Base-by-base conservation (phyloP, 2,888 invertebrate species). In the Nomada fabriciana region DNA sequence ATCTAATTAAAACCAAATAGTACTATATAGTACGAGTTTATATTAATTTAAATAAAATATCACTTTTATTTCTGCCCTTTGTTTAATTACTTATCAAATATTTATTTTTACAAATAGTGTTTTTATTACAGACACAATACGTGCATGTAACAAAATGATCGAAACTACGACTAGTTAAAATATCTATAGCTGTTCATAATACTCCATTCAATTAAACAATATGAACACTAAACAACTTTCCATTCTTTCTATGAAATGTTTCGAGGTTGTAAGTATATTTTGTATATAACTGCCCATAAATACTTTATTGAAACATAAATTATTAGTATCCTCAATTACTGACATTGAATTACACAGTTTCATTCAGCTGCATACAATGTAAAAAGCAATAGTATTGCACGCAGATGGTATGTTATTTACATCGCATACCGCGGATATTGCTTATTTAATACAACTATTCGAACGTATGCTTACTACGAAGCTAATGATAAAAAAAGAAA, bases 11-110 rank as follows among this genome's bases (percentile, higher is more conserved):
- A 20, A 43, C 55, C 47, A 13, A 25, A 29, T 29, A n/a, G 15
- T 18, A 65, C 25, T 55, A 29, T 68, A 36, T 36, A 36, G 36
- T 36, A 59, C 43, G 25, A 42, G 15, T 7, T 52, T 72, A 23
- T 74, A 29, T n/a, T 20, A 68, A 42, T 43, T 59, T 69, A 13
- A 59, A 59, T n/a, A 7, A 15, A 25, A 57, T n/a, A 52, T 2
- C 9, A 68, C 2, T 59, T 69, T 59, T 47, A 18, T 69, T 69
- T 43, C 43, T 2, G 36, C 29, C 29, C 29, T 36, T 25, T 15
- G 4, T 29, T n/a, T 52, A 25, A 25, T 65, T 52, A n/a, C 13
- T 29, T 29, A 29, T 29, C 29, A 36, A 36, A 0, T n/a, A n/a
- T 36, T 53, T 9, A 53, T 47, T 70, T 29, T 15, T 43, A 59